Evolutionary conservation across 2,888 invertebrate genomes (phyloP), one percentile per base, ranked within the genome.

Genomic region (Melieria omissa): DNA sequence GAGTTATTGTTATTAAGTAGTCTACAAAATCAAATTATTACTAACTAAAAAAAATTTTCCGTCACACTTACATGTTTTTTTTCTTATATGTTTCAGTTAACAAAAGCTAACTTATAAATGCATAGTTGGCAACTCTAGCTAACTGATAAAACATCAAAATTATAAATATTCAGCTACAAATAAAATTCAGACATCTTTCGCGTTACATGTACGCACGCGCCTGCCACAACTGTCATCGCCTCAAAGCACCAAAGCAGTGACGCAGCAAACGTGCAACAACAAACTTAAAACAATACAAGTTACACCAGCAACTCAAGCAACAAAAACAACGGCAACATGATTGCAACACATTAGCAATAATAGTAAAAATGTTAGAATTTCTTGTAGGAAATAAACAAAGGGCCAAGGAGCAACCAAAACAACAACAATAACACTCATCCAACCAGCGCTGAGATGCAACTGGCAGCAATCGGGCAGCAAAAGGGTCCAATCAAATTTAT

Each of bases 321-420:
- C 68, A 10, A 54, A 52, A 54, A 46, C 42, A 52, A 41, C 69
- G 55, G 45, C 62, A 62, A 57, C 69, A 69, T 55, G 69, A 54
- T 46, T 46, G 61, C 14, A 52, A 52, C 29, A 29, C 12, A 52
- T 52, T 61, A 42, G 69, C 69, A 63, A 63, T 69, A 69, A 69
- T 57, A 69, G 69, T 69, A 69, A 69, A 69, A 69, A 69, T 69
- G 69, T 69, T 69, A 69, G 69, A 63, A 69, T 10, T 55, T 69
- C 63, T 54, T 69, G 69, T 69, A 69, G 46, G 41, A 62, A 55
- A 69, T 69, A 67, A 67, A 67, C 67, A 67, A 67, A 60, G 67
- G 42, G 42, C 8, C 42, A 8, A 29, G 5, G 3, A 12, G 1
- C 58, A 44, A n/a, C 14, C 49, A 42, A 5, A 52, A 41, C 46